Percentiles rank a stretch among this genome's conserved stretches.
Evolutionary conservation across 2,113 vertebrate species (phyloP).

Genomic region (Sylvicapra grimmia): DNA sequence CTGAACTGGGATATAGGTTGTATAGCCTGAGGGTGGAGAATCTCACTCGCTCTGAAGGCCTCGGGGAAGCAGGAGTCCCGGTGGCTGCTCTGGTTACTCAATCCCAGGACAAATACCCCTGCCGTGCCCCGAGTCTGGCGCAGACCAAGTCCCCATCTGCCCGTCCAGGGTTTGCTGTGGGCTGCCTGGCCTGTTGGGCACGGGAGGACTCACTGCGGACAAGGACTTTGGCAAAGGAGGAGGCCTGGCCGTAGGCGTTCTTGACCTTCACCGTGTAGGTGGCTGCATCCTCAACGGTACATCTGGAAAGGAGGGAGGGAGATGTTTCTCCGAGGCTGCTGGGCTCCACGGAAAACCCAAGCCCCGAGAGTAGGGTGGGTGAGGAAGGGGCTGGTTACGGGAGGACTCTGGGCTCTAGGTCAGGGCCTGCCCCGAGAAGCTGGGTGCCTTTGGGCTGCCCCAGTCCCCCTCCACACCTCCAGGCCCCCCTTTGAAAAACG

Average conservation of each 20-base stretch:
- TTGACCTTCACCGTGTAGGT: slow-evolving; percentile 87
- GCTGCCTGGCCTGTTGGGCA: background rate
- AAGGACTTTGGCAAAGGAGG: slow-evolving; percentile 88
- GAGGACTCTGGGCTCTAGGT: background rate
- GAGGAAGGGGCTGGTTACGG: background rate
- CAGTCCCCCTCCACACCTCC: background rate
- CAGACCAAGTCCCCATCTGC: rapidly evolving
- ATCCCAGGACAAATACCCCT: background rate
- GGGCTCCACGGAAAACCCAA: background rate
- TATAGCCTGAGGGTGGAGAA: background rate
- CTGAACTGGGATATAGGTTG: background rate
- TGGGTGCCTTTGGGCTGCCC: background rate
- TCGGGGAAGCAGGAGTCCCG: background rate
- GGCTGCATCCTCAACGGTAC: slow-evolving; percentile 86
- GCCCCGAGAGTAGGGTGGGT: background rate
- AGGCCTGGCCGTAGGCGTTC: slow-evolving; percentile 87
- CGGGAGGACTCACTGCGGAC: slow-evolving; percentile 88
- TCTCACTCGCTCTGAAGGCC: background rate
- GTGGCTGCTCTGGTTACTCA: rapidly evolving
- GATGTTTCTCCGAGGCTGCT: background rate
- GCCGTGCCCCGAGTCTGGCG: rapidly evolving
- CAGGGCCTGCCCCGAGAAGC: background rate
- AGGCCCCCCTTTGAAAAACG: background rate
- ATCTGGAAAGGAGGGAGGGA: slow-evolving; percentile 76
- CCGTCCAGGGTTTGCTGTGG: rapidly evolving